A percentile compares a stretch with the other conserved stretches of the same genome.
phyloP scores from a whole-genome alignment of 2,888 invertebrate genomes.

The Cerastoderma edule region DNA sequence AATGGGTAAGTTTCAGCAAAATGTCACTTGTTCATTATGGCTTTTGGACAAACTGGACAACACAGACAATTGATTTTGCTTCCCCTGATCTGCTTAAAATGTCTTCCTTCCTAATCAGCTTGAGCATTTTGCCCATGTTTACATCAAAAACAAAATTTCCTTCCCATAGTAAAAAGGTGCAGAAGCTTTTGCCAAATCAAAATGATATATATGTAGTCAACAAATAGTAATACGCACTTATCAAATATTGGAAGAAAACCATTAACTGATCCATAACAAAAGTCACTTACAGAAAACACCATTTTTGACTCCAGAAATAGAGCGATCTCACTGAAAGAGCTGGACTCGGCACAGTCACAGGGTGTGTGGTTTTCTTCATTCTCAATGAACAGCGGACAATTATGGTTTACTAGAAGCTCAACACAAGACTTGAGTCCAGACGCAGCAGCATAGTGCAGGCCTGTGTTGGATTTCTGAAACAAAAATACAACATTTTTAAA shows the following conservation, averaged over 20 bases:
- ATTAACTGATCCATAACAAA: background rate
- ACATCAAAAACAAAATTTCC: no score
- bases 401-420: slow-evolving; percentile 87
- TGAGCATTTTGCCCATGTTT: no score
- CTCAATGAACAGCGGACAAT: slow-evolving; percentile 87
- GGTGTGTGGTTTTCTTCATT: slow-evolving; percentile 88
- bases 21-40: no score
- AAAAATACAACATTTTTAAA: slow-evolving; percentile 18
- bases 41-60: no score
- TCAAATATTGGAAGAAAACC: background rate
- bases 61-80: no score
- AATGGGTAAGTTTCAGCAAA: no score
- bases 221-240: no score
- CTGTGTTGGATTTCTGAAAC: slow-evolving; percentile 87
- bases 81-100: no score
- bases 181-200: no score
- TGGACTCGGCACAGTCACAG: slow-evolving; percentile 88
- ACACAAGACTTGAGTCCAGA: slow-evolving; percentile 88
- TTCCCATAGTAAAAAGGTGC: no score
- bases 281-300: slow-evolving; percentile 85
- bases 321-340: slow-evolving; percentile 87
- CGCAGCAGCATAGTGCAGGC: slow-evolving; percentile 88
- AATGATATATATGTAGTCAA: no score
- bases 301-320: slow-evolving; percentile 88
- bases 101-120: no score